Evolutionary conservation across 2,888 invertebrate species (phyloP).

Genomic region (Cybosia mesomella): DNA sequence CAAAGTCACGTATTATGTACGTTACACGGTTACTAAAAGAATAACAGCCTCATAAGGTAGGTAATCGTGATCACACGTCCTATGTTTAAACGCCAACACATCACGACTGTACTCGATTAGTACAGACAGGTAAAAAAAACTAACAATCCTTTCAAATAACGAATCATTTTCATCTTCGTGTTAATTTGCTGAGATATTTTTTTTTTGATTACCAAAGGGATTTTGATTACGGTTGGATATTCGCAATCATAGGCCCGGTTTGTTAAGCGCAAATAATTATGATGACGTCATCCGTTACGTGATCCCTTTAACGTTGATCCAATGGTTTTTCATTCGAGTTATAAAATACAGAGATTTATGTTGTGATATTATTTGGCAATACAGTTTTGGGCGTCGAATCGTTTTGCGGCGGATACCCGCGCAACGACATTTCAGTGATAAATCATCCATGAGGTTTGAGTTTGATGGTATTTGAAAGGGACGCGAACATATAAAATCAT

Average conservation of each 20-base stretch:
- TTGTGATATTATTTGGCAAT: conserved; percentile 50
- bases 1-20: conserved; percentile 80
- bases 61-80: conserved; percentile 57
- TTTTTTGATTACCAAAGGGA: conserved; percentile 47
- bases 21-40: conserved; percentile 65
- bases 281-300: conserved; percentile 51
- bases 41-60: conserved; percentile 64
- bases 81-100: conserved; percentile 37
- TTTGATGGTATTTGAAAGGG: conserved; percentile 63
- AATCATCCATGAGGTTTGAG: conserved; percentile 65
- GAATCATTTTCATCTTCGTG: conserved; percentile 43
- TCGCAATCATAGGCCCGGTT: conserved; percentile 48
- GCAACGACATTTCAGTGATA: conserved; percentile 63
- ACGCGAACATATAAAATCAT: conserved; percentile 57
- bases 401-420: conserved; percentile 45
- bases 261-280: conserved; percentile 50
- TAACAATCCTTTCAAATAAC: conserved; percentile 36
- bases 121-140: conserved; percentile 21
- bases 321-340: conserved; percentile 47
- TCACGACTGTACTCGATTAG: conserved; percentile 13
- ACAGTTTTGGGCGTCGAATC: conserved; percentile 55
- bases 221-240: conserved; percentile 52
- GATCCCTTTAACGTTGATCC: conserved; percentile 48
- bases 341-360: conserved; percentile 55
- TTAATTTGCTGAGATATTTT: conserved; percentile 48